These are phyloP conservation scores for Cyprinodon variegatus DNA, from an alignment of 2,113 vertebrate species.

Conservation along the genomic window DNA sequence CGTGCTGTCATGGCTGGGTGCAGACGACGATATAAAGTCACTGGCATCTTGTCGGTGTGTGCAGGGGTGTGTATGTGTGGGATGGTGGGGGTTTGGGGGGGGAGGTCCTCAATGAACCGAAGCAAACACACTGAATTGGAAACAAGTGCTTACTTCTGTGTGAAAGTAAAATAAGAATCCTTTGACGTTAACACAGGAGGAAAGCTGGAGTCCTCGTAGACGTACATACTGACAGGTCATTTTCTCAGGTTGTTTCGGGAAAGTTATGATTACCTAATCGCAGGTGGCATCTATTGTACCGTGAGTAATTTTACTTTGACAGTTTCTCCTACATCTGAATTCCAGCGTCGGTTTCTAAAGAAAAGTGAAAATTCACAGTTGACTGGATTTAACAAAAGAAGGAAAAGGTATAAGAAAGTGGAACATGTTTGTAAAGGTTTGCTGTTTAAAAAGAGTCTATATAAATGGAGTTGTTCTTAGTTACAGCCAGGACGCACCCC, in stretches of 20 bases:
- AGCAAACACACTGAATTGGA: not conserved
- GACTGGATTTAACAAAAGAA: not conserved
- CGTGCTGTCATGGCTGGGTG: conserved; percentile 20
- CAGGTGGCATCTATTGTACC: not conserved
- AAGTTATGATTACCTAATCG: not conserved
- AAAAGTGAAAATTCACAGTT: not conserved
- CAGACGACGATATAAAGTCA: not conserved
- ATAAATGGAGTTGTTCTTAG: not conserved
- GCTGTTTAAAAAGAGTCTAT: not conserved
- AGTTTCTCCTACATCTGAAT: not conserved
- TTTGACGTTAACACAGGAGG: conserved; percentile 15
- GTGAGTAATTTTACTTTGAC: not conserved
- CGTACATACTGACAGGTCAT: not conserved
- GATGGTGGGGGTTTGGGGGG: too few species aligned
- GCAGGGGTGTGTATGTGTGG: not conserved
- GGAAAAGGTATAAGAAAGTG: not conserved
- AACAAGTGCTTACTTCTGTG: not conserved
- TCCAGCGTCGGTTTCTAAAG: not conserved
- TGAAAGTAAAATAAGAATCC: not conserved
- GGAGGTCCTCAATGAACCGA: conserved; percentile 19
- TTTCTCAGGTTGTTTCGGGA: not conserved
- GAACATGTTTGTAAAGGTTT: not conserved
- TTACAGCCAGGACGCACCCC: too few species aligned
- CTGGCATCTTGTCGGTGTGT: conserved; percentile 12
- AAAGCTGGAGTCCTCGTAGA: not conserved